phyloP scores from a whole-genome alignment of 1,140 invertebrate genomes.

The Lucilia sericata region DNA sequence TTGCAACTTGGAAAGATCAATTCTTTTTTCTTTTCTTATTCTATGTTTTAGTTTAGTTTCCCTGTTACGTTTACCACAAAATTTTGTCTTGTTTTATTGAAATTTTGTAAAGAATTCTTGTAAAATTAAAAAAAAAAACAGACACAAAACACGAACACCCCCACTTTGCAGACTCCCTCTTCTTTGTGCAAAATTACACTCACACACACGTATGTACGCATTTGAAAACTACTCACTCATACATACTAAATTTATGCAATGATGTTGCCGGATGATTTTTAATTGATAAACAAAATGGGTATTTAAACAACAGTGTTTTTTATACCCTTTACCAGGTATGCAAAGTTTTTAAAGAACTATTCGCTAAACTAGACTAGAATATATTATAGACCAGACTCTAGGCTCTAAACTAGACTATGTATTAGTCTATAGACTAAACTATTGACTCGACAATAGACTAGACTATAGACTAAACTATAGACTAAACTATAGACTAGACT shows the following conservation, averaged over 20 bases:
- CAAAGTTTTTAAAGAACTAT: too few species aligned
- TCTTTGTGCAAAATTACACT: neutral
- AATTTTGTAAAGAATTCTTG: constrained; percentile 31
- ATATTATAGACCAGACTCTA: too few species aligned
- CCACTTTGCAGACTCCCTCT: constrained; percentile 28
- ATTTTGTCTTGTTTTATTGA: neutral
- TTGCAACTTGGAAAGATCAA: constrained; percentile 35
- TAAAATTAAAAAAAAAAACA: neutral
- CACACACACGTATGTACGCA: constrained; percentile 5
- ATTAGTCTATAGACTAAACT: too few species aligned
- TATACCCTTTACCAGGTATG: too few species aligned
- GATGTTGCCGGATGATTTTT: neutral
- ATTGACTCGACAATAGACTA: too few species aligned
- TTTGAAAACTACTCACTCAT: neutral
- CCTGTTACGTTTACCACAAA: constrained; percentile 29
- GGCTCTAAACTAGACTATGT: too few species aligned
- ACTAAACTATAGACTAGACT: too few species aligned
- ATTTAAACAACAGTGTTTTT: too few species aligned
- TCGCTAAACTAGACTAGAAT: too few species aligned
- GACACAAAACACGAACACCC: constrained; percentile 25
- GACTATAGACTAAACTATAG: too few species aligned
- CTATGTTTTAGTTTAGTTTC: neutral
- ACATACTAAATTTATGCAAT: neutral
- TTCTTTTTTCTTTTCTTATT: neutral
- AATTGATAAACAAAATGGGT: too few species aligned